Evolutionary conservation across 2,797 vertebrate species (phyloP).

Genomic region (Psittacula echo): DNA sequence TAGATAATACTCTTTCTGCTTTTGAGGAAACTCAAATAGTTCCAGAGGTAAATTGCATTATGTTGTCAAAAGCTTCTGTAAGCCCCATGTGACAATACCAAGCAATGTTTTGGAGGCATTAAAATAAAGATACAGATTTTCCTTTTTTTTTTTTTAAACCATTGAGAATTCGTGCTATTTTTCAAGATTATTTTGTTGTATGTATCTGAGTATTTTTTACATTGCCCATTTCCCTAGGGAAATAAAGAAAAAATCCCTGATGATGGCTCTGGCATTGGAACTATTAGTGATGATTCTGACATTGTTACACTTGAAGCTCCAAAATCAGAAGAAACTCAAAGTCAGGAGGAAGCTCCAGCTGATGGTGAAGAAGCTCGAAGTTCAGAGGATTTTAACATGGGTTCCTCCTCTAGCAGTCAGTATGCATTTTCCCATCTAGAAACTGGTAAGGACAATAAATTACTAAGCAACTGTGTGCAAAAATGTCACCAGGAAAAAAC

Average conservation of each 20-base stretch:
- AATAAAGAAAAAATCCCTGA: conserved; percentile 66
- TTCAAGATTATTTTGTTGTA: neutral
- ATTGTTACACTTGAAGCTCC: conserved; percentile 90
- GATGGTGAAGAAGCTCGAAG: conserved; percentile 62
- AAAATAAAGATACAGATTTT: neutral
- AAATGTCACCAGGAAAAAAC: neutral
- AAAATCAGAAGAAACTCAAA: conserved; percentile 81
- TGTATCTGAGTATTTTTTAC: neutral
- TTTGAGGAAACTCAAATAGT: conserved; percentile 63
- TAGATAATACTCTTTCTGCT: conserved; percentile 69
- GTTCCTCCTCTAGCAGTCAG: conserved; percentile 95
- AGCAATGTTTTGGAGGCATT: neutral
- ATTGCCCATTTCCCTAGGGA: conserved; percentile 59
- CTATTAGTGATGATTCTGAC: conserved; percentile 93
- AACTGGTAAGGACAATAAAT: conserved; percentile 75
- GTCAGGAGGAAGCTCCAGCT: conserved; percentile 70
- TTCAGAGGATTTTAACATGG: conserved; percentile 85
- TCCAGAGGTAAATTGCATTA: conserved; percentile 77
- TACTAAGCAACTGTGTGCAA: neutral
- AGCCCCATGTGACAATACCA: neutral
- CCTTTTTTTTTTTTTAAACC: neutral
- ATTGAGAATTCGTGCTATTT: neutral
- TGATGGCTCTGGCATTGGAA: conserved; percentile 79
- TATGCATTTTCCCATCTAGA: conserved; percentile 91
- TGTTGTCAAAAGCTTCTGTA: neutral